Evolutionary conservation across 1,140 invertebrate species (phyloP).

Genomic region (Drosophila varians): DNA sequence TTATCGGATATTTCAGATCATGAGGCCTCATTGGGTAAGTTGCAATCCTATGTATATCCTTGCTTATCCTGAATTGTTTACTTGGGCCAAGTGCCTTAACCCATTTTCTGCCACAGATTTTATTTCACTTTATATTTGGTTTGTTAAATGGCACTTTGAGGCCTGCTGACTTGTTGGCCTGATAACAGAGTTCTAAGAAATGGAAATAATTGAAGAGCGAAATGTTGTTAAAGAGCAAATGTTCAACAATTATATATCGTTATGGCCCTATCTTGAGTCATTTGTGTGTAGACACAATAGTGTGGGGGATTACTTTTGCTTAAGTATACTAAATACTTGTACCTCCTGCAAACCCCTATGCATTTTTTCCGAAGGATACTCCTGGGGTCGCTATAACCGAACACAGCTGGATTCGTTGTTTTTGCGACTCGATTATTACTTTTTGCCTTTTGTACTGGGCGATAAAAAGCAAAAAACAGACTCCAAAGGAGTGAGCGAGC

Average conservation of each 20-base stretch:
- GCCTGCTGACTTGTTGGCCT: constrained; percentile 19
- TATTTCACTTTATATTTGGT: constrained; percentile 11
- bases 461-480: constrained; percentile 57
- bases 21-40: constrained; percentile 79
- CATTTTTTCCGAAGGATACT: constrained; percentile 13
- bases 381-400: constrained; percentile 5
- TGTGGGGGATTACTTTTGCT: constrained; percentile 25
- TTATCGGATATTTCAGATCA: constrained; percentile 83
- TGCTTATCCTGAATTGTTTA: constrained; percentile 15
- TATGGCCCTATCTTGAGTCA: constrained; percentile 54
- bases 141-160: constrained; percentile 37
- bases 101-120: constrained; percentile 38
- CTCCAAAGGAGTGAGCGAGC: constrained; percentile 3
- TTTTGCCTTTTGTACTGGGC: constrained; percentile 59
- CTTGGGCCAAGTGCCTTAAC: constrained; percentile 27
- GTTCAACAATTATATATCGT: constrained; percentile 38
- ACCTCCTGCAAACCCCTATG: too few species aligned
- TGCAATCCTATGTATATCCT: too few species aligned
- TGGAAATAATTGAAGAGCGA: constrained; percentile 73
- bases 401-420: constrained; percentile 18
- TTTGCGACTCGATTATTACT: constrained; percentile 54
- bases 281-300: constrained; percentile 1
- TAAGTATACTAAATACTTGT: too few species aligned
- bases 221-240: constrained; percentile 60
- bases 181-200: constrained; percentile 71